phyloP scores from a whole-genome alignment of 1,140 invertebrate genomes.

The Nymphalis io region DNA sequence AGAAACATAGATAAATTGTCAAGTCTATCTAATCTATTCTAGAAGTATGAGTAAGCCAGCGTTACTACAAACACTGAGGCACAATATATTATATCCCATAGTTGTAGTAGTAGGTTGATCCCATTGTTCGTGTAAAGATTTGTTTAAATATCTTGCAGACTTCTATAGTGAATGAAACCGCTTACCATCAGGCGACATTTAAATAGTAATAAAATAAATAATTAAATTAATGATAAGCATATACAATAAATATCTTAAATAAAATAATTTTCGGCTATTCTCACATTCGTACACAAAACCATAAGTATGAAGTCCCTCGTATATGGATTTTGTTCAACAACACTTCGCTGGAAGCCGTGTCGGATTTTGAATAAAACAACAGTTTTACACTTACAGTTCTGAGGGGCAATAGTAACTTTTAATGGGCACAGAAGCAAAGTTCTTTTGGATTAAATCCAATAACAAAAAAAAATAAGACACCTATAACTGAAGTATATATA shows the following conservation, averaged over 20 bases:
- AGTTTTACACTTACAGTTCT: conserved; percentile 42
- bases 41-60: no score
- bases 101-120: no score
- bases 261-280: not conserved
- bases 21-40: no score
- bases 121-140: no score
- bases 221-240: no score
- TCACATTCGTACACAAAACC: not conserved
- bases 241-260: not conserved
- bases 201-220: no score
- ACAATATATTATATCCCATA: no score
- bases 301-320: conserved; percentile 2
- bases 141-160: no score
- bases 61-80: no score
- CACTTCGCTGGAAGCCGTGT: conserved; percentile 26
- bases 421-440: conserved; percentile 40
- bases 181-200: no score
- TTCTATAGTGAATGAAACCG: no score
- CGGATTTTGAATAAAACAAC: conserved; percentile 39
- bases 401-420: conserved; percentile 47
- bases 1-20: no score
- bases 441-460: conserved; percentile 14
- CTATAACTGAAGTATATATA: conserved; percentile 14
- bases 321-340: conserved; percentile 28
- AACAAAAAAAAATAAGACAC: conserved; percentile 11